These are phyloP conservation scores for Sciurus niger DNA, from an alignment of 2,113 vertebrate species.

Conservation along the genomic window DNA sequence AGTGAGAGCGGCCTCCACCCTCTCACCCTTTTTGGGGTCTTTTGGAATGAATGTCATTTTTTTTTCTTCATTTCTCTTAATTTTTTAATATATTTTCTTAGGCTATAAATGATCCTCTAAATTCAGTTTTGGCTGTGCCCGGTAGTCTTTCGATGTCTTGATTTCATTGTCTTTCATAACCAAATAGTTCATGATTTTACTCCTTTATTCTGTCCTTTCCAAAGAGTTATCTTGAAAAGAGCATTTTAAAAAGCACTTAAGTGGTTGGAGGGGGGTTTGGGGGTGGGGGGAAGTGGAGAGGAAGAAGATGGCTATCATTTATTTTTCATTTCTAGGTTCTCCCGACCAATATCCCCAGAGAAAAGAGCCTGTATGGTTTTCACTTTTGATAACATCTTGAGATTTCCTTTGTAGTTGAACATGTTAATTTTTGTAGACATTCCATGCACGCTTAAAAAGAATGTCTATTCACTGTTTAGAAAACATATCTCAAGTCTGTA, in stretches of 20 bases:
- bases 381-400: background rate
- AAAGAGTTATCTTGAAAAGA: conserved; percentile 4
- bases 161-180: background rate
- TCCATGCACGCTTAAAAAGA: background rate
- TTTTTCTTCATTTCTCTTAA: background rate
- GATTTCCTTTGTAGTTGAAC: background rate
- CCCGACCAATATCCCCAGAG: background rate
- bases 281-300: too few species aligned
- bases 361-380: background rate
- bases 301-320: background rate
- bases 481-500: background rate
- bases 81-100: background rate
- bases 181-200: background rate
- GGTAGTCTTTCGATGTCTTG: background rate
- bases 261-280: background rate
- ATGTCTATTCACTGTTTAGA: background rate
- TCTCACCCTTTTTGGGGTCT: background rate
- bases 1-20: background rate
- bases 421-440: background rate
- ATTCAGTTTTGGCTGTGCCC: background rate
- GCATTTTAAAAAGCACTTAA: background rate
- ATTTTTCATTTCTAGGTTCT: background rate
- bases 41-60: background rate
- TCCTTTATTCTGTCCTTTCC: background rate
- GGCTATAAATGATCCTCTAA: background rate